Percentiles rank a stretch among this genome's conserved stretches.
phyloP scores from a whole-genome alignment of 2,113 vertebrate species.

The Orycteropus afer region DNA sequence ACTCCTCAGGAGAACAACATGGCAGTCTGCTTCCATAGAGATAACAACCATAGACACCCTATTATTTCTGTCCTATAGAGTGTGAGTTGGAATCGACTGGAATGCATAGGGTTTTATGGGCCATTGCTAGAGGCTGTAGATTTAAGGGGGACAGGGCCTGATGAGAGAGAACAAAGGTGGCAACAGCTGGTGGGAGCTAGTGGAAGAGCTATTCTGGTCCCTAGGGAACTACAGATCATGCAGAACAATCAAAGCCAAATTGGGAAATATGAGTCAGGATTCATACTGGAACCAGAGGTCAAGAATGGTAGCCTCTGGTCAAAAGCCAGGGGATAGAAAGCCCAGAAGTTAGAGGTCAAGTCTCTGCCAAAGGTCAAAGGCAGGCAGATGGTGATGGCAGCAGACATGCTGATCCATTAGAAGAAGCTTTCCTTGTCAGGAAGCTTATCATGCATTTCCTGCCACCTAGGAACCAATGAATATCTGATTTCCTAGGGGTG shows the following conservation, averaged over 20 bases:
- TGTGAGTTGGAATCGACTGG: not conserved
- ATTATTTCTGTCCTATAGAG: too few species aligned
- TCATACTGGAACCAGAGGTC: conserved; percentile 36
- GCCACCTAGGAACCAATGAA: not conserved
- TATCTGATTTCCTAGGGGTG: not conserved
- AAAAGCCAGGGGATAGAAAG: conserved; percentile 52
- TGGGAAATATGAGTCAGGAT: conserved; percentile 17
- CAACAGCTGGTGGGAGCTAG: conserved; percentile 60
- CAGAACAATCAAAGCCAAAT: conserved; percentile 57
- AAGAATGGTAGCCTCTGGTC: conserved; percentile 58
- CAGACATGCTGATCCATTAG: not conserved
- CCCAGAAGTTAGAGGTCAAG: conserved; percentile 38
- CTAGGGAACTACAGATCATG: conserved; percentile 7
- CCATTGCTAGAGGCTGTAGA: not conserved
- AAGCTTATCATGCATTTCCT: not conserved
- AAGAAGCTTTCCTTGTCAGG: not conserved
- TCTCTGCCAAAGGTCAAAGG: conserved; percentile 59
- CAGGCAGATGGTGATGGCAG: not conserved
- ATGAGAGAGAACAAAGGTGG: conserved; percentile 17
- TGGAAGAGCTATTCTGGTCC: not conserved
- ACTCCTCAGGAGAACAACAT: not conserved
- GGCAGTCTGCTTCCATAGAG: not conserved
- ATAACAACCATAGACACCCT: not conserved
- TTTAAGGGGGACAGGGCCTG: not conserved
- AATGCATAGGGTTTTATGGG: not conserved